These are phyloP conservation scores for Drosophila ogumai DNA, from an alignment of 1,140 invertebrate genomes.

Conservation along the genomic window DNA sequence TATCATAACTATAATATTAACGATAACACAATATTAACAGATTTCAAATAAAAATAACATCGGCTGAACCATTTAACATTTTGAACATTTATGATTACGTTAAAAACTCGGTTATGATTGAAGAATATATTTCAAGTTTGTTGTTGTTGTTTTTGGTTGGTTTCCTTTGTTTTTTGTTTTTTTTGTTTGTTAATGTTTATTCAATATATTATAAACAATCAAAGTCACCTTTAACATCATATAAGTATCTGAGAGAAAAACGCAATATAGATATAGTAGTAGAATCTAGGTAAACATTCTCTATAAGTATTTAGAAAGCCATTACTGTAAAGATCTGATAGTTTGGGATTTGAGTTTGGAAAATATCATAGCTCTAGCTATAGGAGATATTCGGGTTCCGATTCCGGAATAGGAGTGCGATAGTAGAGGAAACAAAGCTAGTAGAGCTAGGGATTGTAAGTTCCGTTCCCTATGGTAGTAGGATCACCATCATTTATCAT, in stretches of 20 bases:
- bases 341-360: constrained; percentile 56
- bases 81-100: constrained; percentile 77
- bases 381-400: constrained; percentile 39
- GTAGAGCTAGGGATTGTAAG: constrained; percentile 25
- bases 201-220: constrained; percentile 69
- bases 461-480: constrained; percentile 25
- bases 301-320: constrained; percentile 70
- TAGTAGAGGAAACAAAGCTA: constrained; percentile 33
- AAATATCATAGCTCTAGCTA: constrained; percentile 50
- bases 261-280: constrained; percentile 69
- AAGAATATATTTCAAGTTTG: constrained; percentile 63
- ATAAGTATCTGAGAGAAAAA: constrained; percentile 70
- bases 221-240: constrained; percentile 63
- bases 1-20: constrained; percentile 78
- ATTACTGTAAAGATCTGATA: constrained; percentile 52
- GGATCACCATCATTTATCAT: constrained; percentile 16
- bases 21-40: constrained; percentile 53
- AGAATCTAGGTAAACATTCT: constrained; percentile 78
- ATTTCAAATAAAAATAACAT: constrained; percentile 48
- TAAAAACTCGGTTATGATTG: constrained; percentile 77
- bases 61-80: constrained; percentile 78
- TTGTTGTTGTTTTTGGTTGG: constrained; percentile 21
- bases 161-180: constrained; percentile 12
- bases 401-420: constrained; percentile 54
- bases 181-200: constrained; percentile 21